Evolutionary conservation across 2,888 invertebrate species (phyloP).

Genomic region (Habroteleia sp.): DNA sequence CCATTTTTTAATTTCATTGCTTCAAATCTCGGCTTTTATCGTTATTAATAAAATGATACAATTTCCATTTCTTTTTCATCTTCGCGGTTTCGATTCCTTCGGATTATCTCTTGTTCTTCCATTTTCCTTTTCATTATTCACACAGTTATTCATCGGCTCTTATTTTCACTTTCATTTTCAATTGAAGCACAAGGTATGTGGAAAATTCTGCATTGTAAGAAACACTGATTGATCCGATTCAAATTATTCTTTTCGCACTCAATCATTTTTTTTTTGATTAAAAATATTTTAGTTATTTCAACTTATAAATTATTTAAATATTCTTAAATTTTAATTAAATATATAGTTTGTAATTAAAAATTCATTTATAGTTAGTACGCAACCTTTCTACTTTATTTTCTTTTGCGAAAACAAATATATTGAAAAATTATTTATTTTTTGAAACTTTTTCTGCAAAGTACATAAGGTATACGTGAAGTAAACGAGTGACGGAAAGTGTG

Average conservation of each 20-base stretch:
- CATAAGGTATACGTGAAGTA: too few species aligned
- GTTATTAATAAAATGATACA: slow-evolving; percentile 39
- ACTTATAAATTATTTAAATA: too few species aligned
- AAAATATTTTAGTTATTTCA: too few species aligned
- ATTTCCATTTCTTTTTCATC: slow-evolving; percentile 16
- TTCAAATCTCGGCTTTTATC: slow-evolving; percentile 31
- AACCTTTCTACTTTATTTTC: too few species aligned
- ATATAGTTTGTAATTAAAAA: too few species aligned
- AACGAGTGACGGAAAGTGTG: too few species aligned
- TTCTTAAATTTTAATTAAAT: too few species aligned
- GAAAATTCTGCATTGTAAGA: slow-evolving; percentile 13
- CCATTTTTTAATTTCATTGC: slow-evolving; percentile 37
- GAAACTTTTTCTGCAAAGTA: too few species aligned
- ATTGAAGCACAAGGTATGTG: slow-evolving; percentile 11
- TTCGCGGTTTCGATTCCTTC: neutral
- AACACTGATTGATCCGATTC: slow-evolving; percentile 34
- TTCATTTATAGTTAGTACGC: too few species aligned
- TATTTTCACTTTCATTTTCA: slow-evolving; percentile 28
- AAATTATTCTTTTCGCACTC: slow-evolving; percentile 23
- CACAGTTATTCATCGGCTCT: slow-evolving; percentile 9
- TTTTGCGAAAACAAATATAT: too few species aligned
- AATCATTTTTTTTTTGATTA: slow-evolving; percentile 33
- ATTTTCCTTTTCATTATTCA: slow-evolving; percentile 13
- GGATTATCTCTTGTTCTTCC: slow-evolving; percentile 1
- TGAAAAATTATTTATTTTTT: too few species aligned